phyloP scores from a whole-genome alignment of 2,888 invertebrate species.

The Thereva nobilitata region DNA sequence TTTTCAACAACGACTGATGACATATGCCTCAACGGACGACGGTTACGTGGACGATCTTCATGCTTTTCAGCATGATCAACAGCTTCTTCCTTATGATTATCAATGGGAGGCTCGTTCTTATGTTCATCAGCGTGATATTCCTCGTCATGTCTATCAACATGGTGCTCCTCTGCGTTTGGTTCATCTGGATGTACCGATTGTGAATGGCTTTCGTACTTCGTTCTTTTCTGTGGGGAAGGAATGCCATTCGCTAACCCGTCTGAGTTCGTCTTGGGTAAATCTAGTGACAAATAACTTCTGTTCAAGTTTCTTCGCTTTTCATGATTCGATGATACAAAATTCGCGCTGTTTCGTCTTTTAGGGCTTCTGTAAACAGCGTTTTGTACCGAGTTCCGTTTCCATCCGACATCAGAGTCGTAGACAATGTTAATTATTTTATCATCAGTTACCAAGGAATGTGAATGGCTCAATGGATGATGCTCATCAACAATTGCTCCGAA shows the following conservation, averaged over 20 bases:
- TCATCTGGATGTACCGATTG: not conserved
- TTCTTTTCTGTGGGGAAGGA: slow-evolving; percentile 46
- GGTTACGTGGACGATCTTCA: no score
- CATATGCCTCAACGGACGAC: no score
- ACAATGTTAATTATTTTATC: slow-evolving; percentile 58
- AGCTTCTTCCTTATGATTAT: no score
- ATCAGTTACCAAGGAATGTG: slow-evolving; percentile 58
- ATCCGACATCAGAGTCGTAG: slow-evolving; percentile 59
- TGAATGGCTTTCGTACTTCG: slow-evolving; percentile 15
- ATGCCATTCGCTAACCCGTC: slow-evolving; percentile 8
- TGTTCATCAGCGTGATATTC: not conserved
- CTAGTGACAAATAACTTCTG: slow-evolving; percentile 54
- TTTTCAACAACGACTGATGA: no score
- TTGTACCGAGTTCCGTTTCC: slow-evolving; percentile 53
- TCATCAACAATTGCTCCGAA: slow-evolving; percentile 55
- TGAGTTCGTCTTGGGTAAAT: slow-evolving; percentile 51
- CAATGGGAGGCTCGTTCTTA: not conserved
- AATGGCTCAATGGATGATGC: slow-evolving; percentile 55
- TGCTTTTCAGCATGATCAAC: no score
- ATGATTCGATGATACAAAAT: slow-evolving; percentile 2
- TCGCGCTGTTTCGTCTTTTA: slow-evolving; percentile 11
- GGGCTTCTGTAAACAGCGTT: slow-evolving; percentile 35
- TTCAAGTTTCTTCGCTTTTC: slow-evolving; percentile 41
- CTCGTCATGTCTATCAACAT: slow-evolving; percentile 4
- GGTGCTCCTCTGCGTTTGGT: no score